These are phyloP conservation scores for Lagopus muta DNA, from an alignment of 2,113 vertebrate genomes.

Conservation along the genomic window DNA sequence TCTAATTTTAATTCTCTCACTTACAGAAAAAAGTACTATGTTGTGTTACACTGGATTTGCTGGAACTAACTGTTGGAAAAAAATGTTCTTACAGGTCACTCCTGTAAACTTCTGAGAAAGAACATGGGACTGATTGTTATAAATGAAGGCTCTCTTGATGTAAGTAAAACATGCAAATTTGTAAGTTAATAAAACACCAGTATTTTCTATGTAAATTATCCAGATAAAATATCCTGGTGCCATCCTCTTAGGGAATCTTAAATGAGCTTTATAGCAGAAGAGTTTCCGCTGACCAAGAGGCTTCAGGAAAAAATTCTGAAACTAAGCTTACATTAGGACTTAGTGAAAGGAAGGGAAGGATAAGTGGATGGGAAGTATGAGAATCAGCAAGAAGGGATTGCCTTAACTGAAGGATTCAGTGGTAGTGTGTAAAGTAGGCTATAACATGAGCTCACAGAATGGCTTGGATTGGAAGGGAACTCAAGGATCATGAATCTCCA, in stretches of 20 bases:
- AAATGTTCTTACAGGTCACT: slow-evolving; percentile 85
- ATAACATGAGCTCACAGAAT: background rate
- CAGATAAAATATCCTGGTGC: background rate
- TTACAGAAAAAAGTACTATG: background rate
- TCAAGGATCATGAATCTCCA: no score
- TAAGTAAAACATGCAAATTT: slow-evolving; percentile 80
- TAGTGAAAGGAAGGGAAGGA: background rate
- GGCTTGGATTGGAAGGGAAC: no score
- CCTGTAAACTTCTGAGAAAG: slow-evolving; percentile 95
- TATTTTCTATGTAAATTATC: background rate
- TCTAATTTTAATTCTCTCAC: background rate
- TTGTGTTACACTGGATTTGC: background rate
- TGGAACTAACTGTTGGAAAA: background rate
- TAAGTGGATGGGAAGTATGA: background rate
- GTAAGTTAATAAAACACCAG: background rate
- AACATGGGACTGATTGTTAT: slow-evolving; percentile 98
- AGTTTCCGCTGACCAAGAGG: background rate
- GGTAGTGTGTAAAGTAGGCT: background rate
- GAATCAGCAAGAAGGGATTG: background rate
- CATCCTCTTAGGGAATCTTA: background rate
- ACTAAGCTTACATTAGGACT: background rate
- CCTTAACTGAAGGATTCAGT: background rate
- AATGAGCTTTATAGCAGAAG: background rate
- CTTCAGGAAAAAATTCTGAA: background rate
- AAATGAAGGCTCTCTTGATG: slow-evolving; percentile 95